phyloP scores from a whole-genome alignment of 2,888 invertebrate species.

The Cinara cedri region DNA sequence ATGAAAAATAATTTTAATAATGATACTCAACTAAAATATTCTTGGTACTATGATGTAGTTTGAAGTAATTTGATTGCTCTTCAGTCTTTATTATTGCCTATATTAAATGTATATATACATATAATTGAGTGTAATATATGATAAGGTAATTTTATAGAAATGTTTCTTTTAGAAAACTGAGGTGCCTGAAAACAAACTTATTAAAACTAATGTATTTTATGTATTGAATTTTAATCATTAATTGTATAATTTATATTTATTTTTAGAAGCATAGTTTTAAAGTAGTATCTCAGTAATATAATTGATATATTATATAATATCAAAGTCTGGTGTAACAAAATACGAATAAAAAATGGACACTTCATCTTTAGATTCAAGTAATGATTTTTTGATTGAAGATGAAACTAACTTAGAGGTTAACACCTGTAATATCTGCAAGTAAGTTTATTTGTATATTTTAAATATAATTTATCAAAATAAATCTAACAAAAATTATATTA shows the following conservation, averaged over 20 bases:
- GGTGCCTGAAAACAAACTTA: too few relatives aligned
- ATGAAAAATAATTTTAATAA: too few relatives aligned
- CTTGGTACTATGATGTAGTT: too few relatives aligned
- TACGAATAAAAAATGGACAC: conserved; percentile 49
- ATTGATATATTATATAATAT: conserved; percentile 21
- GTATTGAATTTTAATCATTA: neutral
- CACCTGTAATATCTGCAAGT: conserved; percentile 60
- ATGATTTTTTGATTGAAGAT: conserved; percentile 56
- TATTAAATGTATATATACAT: too few relatives aligned
- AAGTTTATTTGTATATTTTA: conserved; percentile 4
- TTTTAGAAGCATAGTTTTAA: conserved; percentile 10
- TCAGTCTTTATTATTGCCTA: too few relatives aligned
- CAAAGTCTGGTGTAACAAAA: neutral
- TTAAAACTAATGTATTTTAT: too few relatives aligned
- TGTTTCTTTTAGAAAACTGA: too few relatives aligned
- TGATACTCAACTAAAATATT: too few relatives aligned
- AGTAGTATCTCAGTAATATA: neutral
- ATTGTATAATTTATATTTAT: neutral
- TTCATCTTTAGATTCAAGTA: conserved; percentile 51
- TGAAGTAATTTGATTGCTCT: too few relatives aligned
- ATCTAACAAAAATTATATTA: neutral
- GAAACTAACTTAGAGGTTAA: conserved; percentile 42
- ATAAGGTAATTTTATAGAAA: too few relatives aligned
- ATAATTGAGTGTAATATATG: too few relatives aligned
- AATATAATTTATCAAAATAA: conserved; percentile 49